phyloP scores from a whole-genome alignment of 92 coral and sea anemone species.

The Epizoanthus rinbou region DNA sequence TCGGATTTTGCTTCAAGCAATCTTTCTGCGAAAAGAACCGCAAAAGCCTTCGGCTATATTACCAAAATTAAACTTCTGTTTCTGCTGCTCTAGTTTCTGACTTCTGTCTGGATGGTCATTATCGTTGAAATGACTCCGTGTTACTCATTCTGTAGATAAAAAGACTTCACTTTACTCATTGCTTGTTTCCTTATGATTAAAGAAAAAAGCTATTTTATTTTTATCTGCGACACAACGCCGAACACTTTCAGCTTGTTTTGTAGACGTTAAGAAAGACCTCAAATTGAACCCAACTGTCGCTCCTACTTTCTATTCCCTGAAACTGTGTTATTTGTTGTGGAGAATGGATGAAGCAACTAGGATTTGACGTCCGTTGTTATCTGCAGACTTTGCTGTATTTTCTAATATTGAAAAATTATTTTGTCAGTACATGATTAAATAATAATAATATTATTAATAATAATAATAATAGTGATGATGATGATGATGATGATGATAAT shows the following conservation, averaged over 20 bases:
- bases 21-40: neutral
- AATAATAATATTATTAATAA: too few species aligned
- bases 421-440: too few species aligned
- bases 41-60: conserved; percentile 22
- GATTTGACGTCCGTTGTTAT: too few species aligned
- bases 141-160: neutral
- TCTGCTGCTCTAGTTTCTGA: neutral
- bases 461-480: too few species aligned
- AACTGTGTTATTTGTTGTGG: too few species aligned
- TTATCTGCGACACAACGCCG: neutral
- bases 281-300: too few species aligned
- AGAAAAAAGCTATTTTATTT: neutral
- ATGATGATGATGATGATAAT: too few species aligned
- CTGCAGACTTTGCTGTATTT: too few species aligned
- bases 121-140: neutral
- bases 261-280: neutral
- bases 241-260: neutral
- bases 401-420: too few species aligned
- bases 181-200: neutral
- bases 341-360: too few species aligned
- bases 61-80: neutral
- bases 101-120: neutral
- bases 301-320: too few species aligned
- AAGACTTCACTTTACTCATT: neutral
- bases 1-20: conserved; percentile 7